Base-by-base conservation (phyloP, 2,113 vertebrate species). In the Spea bombifrons region DNA sequence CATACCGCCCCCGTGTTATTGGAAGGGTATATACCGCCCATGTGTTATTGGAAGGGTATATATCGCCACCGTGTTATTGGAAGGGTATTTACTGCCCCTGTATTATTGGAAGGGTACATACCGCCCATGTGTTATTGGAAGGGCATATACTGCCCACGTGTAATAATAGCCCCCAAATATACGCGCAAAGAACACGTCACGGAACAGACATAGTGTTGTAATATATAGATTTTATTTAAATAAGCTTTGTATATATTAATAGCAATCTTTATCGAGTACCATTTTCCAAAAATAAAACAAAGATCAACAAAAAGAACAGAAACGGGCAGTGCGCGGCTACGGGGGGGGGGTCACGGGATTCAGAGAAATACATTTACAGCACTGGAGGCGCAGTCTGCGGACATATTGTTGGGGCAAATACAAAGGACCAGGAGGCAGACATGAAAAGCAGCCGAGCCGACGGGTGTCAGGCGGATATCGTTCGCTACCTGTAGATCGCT, bases 221-320 rank as follows among this genome's bases (percentile, higher is more conserved):
- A 52, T 78, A 71, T 63, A 73, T 72, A 17, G 63, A 52, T 52
- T 7, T 72, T 72, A 13, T 43, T 79, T 78, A 73, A 73, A 73
- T 73, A 73, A 79, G 76, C 76, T 73, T 66, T 55, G 61, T 66
- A 73, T 79, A 79, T 79, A 79, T 79, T 79, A 79, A 68, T 79
- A 10, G 76, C 76, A 73, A 66, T 78, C 70, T 66, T 71, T 78
- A 55, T 76, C 68, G 53, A 70, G 76, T 79, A 79, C 76, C 76
- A 79, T 76, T 69, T 59, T 16, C 49, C 59, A 61, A 75, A 75
- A 68, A 75, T 63, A 73, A 49, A 73, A 73, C 61, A 66, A 75
- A 76, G 69, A 76, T 69, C 66, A 55, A 57, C 12, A 76, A 76
- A 76, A 63, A 15, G 15, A 76, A 77, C 46, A 47, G 15, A 66